These are phyloP conservation scores for Odiellus spinosus DNA, from an alignment of 2,888 invertebrate species.

Conservation along the genomic window DNA sequence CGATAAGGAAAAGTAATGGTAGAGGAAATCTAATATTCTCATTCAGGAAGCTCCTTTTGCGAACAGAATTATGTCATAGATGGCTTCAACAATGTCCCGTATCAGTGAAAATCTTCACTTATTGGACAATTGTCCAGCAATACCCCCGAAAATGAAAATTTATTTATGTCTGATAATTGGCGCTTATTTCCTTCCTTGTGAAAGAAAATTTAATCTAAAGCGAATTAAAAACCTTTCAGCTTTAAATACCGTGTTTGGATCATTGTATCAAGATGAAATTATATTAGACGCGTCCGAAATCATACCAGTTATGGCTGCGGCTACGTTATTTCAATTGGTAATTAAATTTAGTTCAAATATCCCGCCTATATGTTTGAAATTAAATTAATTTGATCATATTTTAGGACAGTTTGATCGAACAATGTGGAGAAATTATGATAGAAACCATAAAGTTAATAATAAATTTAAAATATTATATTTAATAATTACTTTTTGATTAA, in stretches of 20 bases:
- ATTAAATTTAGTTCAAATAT: constrained; percentile 1
- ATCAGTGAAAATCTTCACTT: too few species aligned
- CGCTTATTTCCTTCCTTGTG: too few species aligned
- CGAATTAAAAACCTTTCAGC: constrained; percentile 33
- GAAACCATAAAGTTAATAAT: constrained; percentile 49
- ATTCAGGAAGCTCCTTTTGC: too few species aligned
- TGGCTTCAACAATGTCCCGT: too few species aligned
- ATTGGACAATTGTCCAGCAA: too few species aligned
- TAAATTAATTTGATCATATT: constrained; percentile 6
- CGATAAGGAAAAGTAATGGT: too few species aligned
- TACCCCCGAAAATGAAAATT: too few species aligned
- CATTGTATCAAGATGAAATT: constrained; percentile 57
- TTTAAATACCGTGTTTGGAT: constrained; percentile 51
- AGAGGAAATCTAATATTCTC: too few species aligned
- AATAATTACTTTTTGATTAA: too few species aligned
- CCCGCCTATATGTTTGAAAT: neutral
- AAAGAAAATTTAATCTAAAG: too few species aligned
- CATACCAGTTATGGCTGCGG: constrained; percentile 51
- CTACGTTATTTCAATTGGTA: constrained; percentile 49
- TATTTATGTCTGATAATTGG: too few species aligned
- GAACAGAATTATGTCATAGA: too few species aligned
- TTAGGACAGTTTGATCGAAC: constrained; percentile 49
- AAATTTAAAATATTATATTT: neutral
- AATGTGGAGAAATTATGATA: constrained; percentile 54
- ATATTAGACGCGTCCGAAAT: constrained; percentile 49